phyloP scores from a whole-genome alignment of 2,888 invertebrate genomes.

The Ophion ellenae region DNA sequence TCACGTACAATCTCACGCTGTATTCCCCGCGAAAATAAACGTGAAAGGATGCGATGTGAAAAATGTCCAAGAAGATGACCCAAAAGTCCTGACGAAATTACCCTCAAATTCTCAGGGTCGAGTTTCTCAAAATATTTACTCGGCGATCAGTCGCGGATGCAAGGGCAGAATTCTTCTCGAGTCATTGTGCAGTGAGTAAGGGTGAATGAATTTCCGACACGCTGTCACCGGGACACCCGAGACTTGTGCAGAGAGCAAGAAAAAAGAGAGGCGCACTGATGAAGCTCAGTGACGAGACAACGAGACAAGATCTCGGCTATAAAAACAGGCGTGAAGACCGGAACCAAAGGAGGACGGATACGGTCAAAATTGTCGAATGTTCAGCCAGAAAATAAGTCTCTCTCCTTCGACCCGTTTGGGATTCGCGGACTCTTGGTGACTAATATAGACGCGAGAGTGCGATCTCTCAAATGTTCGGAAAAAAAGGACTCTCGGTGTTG shows the following conservation, averaged over 20 bases:
- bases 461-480: constrained; percentile 35
- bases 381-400: constrained; percentile 27
- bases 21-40: constrained; percentile 1
- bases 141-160: constrained; percentile 50
- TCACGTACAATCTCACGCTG: background rate
- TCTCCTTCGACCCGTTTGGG: background rate
- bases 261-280: background rate
- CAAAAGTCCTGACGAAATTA: background rate
- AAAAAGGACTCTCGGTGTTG: constrained; percentile 12
- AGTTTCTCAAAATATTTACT: constrained; percentile 56
- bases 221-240: constrained; percentile 32
- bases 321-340: constrained; percentile 57
- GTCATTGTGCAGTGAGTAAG: constrained; percentile 9
- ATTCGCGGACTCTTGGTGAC: background rate
- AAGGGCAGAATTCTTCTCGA: constrained; percentile 7
- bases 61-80: background rate
- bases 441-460: constrained; percentile 43
- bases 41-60: background rate
- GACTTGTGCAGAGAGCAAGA: background rate
- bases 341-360: constrained; percentile 53
- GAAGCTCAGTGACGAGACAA: constrained; percentile 25
- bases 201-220: constrained; percentile 38
- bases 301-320: constrained; percentile 22
- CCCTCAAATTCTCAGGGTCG: constrained; percentile 1
- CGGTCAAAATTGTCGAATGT: constrained; percentile 37